Evolutionary conservation across 2,797 vertebrate genomes (phyloP).

Genomic region (Carduelis carduelis): DNA sequence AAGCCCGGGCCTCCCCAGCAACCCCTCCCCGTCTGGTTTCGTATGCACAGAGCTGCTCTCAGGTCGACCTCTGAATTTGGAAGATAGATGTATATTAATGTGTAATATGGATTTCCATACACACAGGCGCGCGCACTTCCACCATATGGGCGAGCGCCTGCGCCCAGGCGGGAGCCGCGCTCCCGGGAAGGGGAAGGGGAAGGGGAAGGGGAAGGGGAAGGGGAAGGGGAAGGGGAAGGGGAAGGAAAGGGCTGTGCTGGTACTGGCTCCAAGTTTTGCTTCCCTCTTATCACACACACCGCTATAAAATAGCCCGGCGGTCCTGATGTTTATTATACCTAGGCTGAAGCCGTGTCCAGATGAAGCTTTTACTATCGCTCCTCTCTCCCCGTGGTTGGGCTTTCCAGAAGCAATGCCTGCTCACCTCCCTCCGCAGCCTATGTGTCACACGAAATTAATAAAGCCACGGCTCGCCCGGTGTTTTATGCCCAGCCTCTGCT

Average conservation of each 20-base stretch:
- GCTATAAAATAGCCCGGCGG: constrained; percentile 37
- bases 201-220: neutral
- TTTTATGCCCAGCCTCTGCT: constrained; percentile 23
- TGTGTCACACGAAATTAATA: constrained; percentile 51
- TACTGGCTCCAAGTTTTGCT: neutral
- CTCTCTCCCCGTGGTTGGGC: neutral
- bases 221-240: neutral
- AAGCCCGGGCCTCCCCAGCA: constrained; percentile 83
- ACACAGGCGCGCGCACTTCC: neutral
- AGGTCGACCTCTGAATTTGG: constrained; percentile 84
- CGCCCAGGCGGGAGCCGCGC: neutral
- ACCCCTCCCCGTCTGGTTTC: constrained; percentile 92
- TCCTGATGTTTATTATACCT: constrained; percentile 51
- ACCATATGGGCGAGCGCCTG: neutral
- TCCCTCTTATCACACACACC: neutral
- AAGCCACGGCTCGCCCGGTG: constrained; percentile 9
- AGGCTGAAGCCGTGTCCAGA: constrained; percentile 24
- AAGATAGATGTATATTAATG: constrained; percentile 79
- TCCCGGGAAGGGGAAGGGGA: neutral
- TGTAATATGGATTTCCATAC: constrained; percentile 63
- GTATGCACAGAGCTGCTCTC: constrained; percentile 81
- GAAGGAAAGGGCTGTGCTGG: neutral
- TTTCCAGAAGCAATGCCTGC: neutral
- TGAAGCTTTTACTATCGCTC: constrained; percentile 40
- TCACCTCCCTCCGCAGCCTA: neutral